Evolutionary conservation across 2,797 vertebrate species (phyloP), one percentile per base, ranked within the genome.

Genomic region (Alca torda): DNA sequence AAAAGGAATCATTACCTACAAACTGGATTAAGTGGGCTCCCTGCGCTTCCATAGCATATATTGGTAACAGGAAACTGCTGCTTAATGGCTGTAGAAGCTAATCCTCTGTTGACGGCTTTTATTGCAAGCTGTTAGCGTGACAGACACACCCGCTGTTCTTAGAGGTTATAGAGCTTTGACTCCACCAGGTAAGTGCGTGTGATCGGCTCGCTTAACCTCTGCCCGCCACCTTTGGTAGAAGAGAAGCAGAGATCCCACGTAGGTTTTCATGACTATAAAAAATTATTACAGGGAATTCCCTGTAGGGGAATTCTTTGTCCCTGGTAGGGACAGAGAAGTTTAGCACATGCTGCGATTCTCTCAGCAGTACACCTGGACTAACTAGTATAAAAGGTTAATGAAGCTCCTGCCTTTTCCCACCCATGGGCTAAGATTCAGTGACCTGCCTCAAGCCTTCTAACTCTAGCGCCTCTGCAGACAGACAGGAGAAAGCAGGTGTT

Each of bases 31-130:
- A 56, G 31, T 21, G 23, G 9, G 2, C 19, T 68, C 43, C 30
- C 26, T 74, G 19, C 0, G 1, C 7, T 39, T 20, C 4, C 6
- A 4, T 0, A 11, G 26, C 13, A 19, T 17, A 10, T 39, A 17
- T 0, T 63, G 43, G 12, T 45, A 77, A 54, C 7, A 87, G 16
- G 39, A 53, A 81, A 48, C 18, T 35, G 15, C 20, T 63, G 56
- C 12, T 48, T 68, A 25, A 35, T 13, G 23, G 24, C n/a, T 56
- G 16, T 51, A 37, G 89, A 75, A 84, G 54, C 74, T 65, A 33
- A 37, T 68, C 26, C 18, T 64, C 45, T 88, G 46, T 1, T 65
- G 51, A n/a, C 50, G 65, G 59, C 20, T 65, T 87, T 86, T 65
- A 57, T 16, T 72, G 9, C 17, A 37, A 33, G 26, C 61, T 16